These are phyloP conservation scores for Lithophane ornitopus DNA, from an alignment of 2,888 invertebrate species.

Conservation along the genomic window DNA sequence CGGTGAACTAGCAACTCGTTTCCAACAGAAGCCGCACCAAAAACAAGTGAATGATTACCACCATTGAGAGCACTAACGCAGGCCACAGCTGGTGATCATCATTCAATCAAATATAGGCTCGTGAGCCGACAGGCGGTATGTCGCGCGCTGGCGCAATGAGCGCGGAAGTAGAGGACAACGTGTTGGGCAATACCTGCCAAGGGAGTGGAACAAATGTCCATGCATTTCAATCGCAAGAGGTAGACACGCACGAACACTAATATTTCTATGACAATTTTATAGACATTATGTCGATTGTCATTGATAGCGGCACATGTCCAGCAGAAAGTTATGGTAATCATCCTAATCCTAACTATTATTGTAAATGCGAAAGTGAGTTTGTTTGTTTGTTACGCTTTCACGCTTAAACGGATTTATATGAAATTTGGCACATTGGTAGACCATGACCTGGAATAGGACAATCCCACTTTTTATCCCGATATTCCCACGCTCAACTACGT, in stretches of 20 bases:
- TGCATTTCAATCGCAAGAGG: not conserved
- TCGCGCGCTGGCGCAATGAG: not conserved
- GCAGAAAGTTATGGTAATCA: not conserved
- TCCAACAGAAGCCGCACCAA: not conserved
- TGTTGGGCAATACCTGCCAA: not conserved
- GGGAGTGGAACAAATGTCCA: not conserved
- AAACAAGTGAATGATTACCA: not conserved
- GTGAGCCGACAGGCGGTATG: not conserved
- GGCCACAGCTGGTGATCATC: not conserved
- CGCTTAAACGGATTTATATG: too few relatives aligned
- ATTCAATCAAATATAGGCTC: not conserved
- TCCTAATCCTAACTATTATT: too few relatives aligned
- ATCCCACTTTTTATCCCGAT: too few relatives aligned
- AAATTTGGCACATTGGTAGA: too few relatives aligned
- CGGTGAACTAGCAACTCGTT: not conserved
- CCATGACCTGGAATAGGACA: too few relatives aligned
- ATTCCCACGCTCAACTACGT: too few relatives aligned
- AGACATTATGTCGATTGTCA: not conserved
- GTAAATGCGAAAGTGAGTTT: too few relatives aligned
- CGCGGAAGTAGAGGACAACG: not conserved
- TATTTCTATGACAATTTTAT: not conserved
- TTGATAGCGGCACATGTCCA: not conserved
- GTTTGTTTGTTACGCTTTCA: too few relatives aligned
- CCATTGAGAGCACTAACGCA: not conserved
- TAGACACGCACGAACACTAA: not conserved